Percentiles rank a stretch among this genome's conserved stretches.
These are phyloP conservation scores for Sturmia bella DNA, from an alignment of 2,888 invertebrate genomes.

Conservation along the genomic window DNA sequence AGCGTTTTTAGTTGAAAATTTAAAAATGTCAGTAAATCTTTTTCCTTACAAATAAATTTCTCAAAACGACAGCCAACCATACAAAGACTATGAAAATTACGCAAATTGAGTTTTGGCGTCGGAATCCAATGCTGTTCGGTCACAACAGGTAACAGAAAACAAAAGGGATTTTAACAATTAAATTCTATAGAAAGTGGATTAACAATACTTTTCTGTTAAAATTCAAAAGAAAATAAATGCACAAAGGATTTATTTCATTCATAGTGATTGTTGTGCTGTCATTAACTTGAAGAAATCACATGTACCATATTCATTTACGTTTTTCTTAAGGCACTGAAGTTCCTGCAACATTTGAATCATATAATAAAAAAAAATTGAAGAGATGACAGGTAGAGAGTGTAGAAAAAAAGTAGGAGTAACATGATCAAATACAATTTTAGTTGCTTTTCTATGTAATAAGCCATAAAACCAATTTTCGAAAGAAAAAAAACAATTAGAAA, in stretches of 20 bases:
- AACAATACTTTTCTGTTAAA: not conserved
- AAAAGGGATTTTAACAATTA: constrained; percentile 11
- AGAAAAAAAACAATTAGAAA: no score
- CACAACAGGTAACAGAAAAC: constrained; percentile 12
- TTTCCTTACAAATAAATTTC: constrained; percentile 1
- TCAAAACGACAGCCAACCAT: not conserved
- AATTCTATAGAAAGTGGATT: constrained; percentile 27
- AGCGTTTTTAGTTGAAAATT: no score
- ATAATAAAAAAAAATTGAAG: not conserved
- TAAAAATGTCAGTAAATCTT: no score
- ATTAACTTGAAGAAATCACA: constrained; percentile 25
- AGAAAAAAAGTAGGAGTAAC: no score
- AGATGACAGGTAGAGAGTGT: constrained; percentile 43
- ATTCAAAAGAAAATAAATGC: not conserved
- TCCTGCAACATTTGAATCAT: constrained; percentile 10
- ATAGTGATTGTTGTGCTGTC: not conserved
- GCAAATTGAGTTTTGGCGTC: constrained; percentile 7
- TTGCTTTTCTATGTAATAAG: no score
- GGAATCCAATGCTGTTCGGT: not conserved
- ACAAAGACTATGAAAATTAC: constrained; percentile 1
- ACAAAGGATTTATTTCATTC: constrained; percentile 34
- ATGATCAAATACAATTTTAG: no score
- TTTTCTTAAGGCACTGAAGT: not conserved
- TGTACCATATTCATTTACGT: not conserved
- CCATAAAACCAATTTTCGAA: no score